Evolutionary conservation across 2,113 vertebrate genomes (phyloP), one percentile per base, ranked within the genome.

Genomic region (Reinhardtius hippoglossoides): DNA sequence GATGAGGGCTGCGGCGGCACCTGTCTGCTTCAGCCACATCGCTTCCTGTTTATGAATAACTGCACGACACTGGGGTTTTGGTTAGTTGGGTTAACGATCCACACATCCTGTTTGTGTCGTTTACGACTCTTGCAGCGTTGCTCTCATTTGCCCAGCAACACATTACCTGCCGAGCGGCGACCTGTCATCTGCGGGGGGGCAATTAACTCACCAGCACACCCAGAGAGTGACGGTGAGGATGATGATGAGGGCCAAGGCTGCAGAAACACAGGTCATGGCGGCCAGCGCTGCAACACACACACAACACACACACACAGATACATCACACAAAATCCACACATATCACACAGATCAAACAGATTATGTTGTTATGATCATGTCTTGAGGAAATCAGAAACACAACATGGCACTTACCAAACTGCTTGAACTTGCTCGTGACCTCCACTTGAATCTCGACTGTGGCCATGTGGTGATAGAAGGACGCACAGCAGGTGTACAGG

Each of bases 21-120:
- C 67, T 86, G 88, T 82, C 76, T 89, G 52, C 59, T 24, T 40
- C 59, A 76, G 81, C 86, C 93, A 80, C 91, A 85, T 1, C 1
- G 1, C 73, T 89, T 95, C 94, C 93, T 94, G 94, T 94, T 95
- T 94, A 78, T 91, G 88, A 92, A 88, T 81, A 88, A 52, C 63
- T 67, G 56, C 64, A 75, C 21, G 68, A 59, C 5, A 69, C 58
- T 70, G 64, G 59, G 84, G 74, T 90, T 81, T 82, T 71, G 83
- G 72, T 86, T 67, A 76, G 71, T 71, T 54, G 63, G 55, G 62
- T 81, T 85, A 86, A 82, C 63, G 27, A 88, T 78, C 71, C 64
- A 16, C 59, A 35, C 84, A 91, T 95, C 93, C 93, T 94, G 92
- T 94, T 95, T 92, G 86, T 92, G 68, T 90, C 14, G 9, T 71